Percentiles rank a stretch among this genome's conserved stretches.
These are phyloP conservation scores for Machimus atricapillus DNA, from an alignment of 2,888 invertebrate species.

Conservation along the genomic window DNA sequence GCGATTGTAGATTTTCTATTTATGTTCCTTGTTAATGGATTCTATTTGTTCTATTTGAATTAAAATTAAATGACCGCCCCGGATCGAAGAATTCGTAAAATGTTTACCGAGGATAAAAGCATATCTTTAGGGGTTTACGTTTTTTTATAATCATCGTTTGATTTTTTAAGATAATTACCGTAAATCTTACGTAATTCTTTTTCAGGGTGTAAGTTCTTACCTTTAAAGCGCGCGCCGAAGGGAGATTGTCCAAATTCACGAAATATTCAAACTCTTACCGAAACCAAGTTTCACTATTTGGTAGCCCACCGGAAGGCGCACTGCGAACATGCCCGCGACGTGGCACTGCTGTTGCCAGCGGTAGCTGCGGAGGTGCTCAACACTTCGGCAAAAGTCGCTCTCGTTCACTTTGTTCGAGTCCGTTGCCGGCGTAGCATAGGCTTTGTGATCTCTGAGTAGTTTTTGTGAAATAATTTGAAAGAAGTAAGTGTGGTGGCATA, in stretches of 20 bases:
- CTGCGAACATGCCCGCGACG: constrained; percentile 49
- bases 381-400: not conserved
- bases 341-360: constrained; percentile 43
- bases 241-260: not conserved
- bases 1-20: too few relatives aligned
- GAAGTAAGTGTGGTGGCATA: constrained; percentile 39
- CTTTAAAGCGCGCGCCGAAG: not conserved
- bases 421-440: constrained; percentile 70
- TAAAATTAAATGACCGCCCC: not conserved
- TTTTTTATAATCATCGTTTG: not conserved
- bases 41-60: not conserved
- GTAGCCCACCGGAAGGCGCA: constrained; percentile 48
- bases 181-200: not conserved
- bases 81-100: not conserved
- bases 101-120: not conserved
- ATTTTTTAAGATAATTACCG: not conserved
- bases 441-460: constrained; percentile 58
- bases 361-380: not conserved
- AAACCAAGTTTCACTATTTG: not conserved
- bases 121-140: not conserved
- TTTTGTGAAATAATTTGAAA: constrained; percentile 57
- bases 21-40: too few relatives aligned
- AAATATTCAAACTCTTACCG: not conserved
- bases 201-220: not conserved
- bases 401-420: constrained; percentile 64